Percentiles rank a stretch among this genome's conserved stretches.
Conservation (phyloP, 2,113 vertebrate genomes). For the Raja brachyura region DNA sequence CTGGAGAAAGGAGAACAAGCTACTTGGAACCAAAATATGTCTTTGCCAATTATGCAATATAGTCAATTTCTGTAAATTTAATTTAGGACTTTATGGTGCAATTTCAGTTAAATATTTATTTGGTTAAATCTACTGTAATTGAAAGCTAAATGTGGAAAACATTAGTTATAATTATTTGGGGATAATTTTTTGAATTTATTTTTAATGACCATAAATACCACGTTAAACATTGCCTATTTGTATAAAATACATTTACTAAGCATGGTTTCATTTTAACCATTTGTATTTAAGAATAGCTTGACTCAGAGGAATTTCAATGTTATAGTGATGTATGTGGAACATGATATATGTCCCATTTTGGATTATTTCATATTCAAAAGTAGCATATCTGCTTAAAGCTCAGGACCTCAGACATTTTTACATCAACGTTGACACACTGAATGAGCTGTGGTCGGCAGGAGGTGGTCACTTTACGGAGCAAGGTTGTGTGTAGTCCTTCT, state of each 20-base stretch:
- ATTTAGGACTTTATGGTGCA: background rate
- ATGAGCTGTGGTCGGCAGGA: too few species aligned
- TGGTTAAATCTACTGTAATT: background rate
- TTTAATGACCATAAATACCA: background rate
- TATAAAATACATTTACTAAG: background rate
- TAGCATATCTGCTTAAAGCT: background rate
- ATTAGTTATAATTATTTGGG: conserved; percentile 20
- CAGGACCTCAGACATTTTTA: too few species aligned
- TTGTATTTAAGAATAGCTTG: background rate
- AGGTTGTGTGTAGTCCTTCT: too few species aligned
- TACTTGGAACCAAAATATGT: background rate
- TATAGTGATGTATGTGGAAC: background rate
- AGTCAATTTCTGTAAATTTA: conserved; percentile 22
- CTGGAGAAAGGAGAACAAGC: background rate
- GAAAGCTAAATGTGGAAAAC: conserved; percentile 18
- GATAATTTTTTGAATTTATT: background rate
- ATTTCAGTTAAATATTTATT: conserved; percentile 17
- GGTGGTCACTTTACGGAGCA: too few species aligned
- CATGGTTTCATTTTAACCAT: background rate
- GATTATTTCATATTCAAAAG: background rate
- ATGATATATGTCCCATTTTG: too few species aligned
- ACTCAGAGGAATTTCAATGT: background rate
- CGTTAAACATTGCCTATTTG: background rate
- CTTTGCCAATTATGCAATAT: background rate
- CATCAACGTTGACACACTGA: too few species aligned